Evolutionary conservation across 2,113 vertebrate genomes (phyloP).

Genomic region (Sylvilagus bachmani): DNA sequence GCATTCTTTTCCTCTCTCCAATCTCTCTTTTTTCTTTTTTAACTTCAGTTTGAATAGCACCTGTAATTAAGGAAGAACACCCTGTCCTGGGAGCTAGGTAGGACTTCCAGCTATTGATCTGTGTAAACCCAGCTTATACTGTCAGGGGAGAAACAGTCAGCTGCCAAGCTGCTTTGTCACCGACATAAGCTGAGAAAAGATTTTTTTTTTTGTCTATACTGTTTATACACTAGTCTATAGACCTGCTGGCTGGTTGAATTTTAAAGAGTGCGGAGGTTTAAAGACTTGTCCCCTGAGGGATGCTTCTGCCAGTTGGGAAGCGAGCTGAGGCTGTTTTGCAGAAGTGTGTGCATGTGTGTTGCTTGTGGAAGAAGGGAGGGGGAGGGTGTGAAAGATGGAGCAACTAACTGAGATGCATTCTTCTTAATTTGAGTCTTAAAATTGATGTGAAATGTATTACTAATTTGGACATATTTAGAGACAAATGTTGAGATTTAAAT

Average conservation of each 20-base stretch:
- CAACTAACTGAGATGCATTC: conserved; percentile 47
- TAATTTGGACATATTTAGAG: conserved; percentile 70
- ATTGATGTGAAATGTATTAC: conserved; percentile 62
- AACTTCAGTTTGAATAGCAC: conserved; percentile 81
- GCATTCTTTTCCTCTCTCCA: conserved; percentile 63
- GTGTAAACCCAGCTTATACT: conserved; percentile 88
- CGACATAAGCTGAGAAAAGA: conserved; percentile 89
- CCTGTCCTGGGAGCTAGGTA: conserved; percentile 86
- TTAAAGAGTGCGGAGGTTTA: conserved; percentile 98
- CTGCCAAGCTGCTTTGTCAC: conserved; percentile 92
- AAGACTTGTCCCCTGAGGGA: conserved; percentile 95
- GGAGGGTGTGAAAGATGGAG: conserved; percentile 52
- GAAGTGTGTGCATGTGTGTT: conserved; percentile 78
- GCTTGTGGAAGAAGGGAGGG: conserved; percentile 49
- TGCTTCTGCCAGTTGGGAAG: conserved; percentile 94
- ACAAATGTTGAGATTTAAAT: conserved; percentile 74
- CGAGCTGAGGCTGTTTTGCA: conserved; percentile 88
- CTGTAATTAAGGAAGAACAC: conserved; percentile 88
- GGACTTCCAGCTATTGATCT: conserved; percentile 92
- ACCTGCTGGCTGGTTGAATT: conserved; percentile 99
- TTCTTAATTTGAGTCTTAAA: conserved; percentile 72
- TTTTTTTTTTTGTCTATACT: conserved; percentile 87
- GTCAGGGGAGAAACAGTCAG: conserved; percentile 92
- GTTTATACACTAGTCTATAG: conserved; percentile 93
- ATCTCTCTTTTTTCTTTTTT: not conserved